These are phyloP conservation scores for Catharus ustulatus DNA, from an alignment of 2,797 vertebrate genomes.

Conservation along the genomic window DNA sequence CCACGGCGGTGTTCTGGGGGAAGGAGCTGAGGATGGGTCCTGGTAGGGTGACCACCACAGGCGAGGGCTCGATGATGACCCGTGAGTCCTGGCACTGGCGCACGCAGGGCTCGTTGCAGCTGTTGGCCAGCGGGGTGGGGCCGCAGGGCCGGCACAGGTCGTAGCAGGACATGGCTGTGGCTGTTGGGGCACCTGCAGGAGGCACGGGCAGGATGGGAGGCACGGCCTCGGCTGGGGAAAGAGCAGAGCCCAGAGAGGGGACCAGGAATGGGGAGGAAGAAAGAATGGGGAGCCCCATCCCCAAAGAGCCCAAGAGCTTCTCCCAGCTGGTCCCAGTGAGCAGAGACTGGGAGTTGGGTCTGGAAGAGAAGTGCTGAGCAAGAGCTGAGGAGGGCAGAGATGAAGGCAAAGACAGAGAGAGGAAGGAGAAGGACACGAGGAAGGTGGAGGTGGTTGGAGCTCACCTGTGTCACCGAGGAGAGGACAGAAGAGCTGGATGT, in stretches of 20 bases:
- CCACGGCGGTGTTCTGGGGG: slow-evolving; percentile 10
- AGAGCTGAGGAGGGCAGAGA: too few species aligned
- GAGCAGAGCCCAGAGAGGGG: too few species aligned
- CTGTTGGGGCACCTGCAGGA: too few species aligned
- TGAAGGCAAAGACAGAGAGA: not conserved
- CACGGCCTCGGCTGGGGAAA: too few species aligned
- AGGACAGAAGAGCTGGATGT: not conserved
- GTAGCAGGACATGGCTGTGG: not conserved
- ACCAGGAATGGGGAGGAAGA: too few species aligned
- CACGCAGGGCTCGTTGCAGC: slow-evolving; percentile 10
- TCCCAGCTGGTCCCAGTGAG: not conserved
- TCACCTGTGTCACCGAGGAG: not conserved
- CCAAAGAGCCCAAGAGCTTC: too few species aligned
- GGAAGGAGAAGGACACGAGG: not conserved
- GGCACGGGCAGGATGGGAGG: too few species aligned
- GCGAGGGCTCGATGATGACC: not conserved
- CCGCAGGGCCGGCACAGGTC: not conserved
- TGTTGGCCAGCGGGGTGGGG: slow-evolving; percentile 2
- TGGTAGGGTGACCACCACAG: slow-evolving; percentile 7
- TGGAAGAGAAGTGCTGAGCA: too few species aligned
- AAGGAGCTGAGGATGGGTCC: slow-evolving; percentile 33
- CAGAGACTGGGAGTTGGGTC: too few species aligned
- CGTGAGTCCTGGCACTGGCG: slow-evolving; percentile 36
- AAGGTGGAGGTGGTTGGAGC: not conserved
- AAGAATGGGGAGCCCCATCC: too few species aligned